A percentile compares a stretch with the other conserved stretches of the same genome.
Conservation (phyloP, 2,113 vertebrate genomes). For the Pleuronectes platessa region DNA sequence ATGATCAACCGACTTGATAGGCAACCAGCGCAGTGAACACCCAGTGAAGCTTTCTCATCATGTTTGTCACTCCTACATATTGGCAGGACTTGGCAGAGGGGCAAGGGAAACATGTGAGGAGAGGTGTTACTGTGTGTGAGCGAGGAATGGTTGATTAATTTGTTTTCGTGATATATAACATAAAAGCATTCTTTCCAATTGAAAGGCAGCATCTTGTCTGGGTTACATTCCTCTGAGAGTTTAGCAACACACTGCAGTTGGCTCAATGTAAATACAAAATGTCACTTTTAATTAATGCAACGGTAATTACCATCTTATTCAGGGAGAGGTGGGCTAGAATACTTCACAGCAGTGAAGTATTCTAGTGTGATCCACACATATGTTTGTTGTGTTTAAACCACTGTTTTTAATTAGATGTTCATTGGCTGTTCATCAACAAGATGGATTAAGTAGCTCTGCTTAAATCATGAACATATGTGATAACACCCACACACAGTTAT, state of each 20-base stretch:
- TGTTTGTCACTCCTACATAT: constrained; percentile 43
- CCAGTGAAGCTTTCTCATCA: constrained; percentile 48
- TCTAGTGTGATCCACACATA: constrained; percentile 2
- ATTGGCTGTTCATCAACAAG: constrained; percentile 2
- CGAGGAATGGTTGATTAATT: not conserved
- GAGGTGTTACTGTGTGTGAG: constrained; percentile 21
- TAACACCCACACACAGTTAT: not conserved
- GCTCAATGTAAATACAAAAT: constrained; percentile 33
- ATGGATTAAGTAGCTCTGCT: no score
- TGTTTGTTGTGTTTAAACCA: constrained; percentile 37
- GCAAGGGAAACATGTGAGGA: constrained; percentile 31
- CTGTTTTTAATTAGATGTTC: constrained; percentile 50
- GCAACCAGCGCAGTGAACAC: not conserved
- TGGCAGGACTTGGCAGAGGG: constrained; percentile 38
- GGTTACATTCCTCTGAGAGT: constrained; percentile 16
- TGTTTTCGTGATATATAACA: not conserved
- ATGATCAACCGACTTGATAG: not conserved
- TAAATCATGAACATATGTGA: not conserved
- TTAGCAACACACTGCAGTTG: constrained; percentile 31
- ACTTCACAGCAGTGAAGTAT: not conserved
- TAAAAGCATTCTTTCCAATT: not conserved
- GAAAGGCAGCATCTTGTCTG: constrained; percentile 7
- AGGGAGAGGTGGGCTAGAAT: constrained; percentile 1
- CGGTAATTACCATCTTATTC: constrained; percentile 42
- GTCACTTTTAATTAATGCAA: constrained; percentile 56